Base-by-base conservation (phyloP, 1,140 invertebrate genomes). In the Caligus rogercresseyi region DNA sequence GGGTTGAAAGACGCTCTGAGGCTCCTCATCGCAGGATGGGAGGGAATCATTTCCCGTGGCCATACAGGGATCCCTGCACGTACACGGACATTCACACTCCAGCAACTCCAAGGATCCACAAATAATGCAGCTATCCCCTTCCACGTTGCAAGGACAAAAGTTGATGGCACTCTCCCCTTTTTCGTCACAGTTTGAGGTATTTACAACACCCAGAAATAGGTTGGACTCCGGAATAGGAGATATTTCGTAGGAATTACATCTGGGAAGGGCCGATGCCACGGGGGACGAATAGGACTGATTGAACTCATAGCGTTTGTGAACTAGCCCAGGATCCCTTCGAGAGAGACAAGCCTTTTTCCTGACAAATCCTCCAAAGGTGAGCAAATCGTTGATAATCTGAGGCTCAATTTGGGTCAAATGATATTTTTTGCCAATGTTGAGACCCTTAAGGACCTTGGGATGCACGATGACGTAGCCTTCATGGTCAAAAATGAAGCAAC, bases 81-180 rank as follows among this genome's bases (percentile, higher is more conserved):
- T 3, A 60, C 90, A 95, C 0, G 90, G 90, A 74, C 90, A 95
- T 71, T 95, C 91, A 69, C 90, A 94, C 68, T 91, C 89, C 3
- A 81, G 88, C 74, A 90, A 88, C 71, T 93, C 91, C 87, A 93
- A 90, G 18, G 88, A 79, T 71, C 90, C 84, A 71, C 90, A 95
- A 70, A 93, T 93, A 2, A 95, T 76, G 71, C 90, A 95, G 0
- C 86, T 74, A 18, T 88, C 79, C 71, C 93, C 87, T 63, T 85
- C 78, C 13, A 60, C 26, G 81, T 83, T 68, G 11, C 60, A 57
- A 7, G 20, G 57, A 18, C 68, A 69, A 65, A 67, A 66, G 54
- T 65, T 31, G 16, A 19, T 60, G 20, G 23, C 1, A 14, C 1
- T 2, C n/a, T n/a, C n/a, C n/a, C n/a, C n/a, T 25, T 60, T 31